These are phyloP conservation scores for Drosophila kohkoa DNA, from an alignment of 1,140 invertebrate species.

Conservation along the genomic window DNA sequence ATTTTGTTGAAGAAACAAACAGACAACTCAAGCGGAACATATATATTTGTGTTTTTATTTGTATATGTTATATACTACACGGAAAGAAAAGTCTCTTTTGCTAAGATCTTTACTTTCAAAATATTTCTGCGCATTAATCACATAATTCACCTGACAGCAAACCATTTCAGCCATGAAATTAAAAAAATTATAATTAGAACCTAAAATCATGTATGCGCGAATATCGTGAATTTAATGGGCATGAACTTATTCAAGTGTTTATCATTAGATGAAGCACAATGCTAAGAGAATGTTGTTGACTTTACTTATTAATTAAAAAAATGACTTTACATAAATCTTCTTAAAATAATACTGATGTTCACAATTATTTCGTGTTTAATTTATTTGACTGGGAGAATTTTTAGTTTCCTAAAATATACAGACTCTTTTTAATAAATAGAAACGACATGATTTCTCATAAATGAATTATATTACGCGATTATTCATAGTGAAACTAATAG, in stretches of 20 bases:
- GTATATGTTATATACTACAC: background rate
- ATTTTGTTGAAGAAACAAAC: conserved; percentile 65
- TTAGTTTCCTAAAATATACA: no score
- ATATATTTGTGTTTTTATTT: background rate
- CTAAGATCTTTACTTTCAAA: conserved; percentile 29
- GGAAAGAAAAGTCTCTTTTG: conserved; percentile 21
- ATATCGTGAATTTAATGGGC: conserved; percentile 10
- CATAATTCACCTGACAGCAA: conserved; percentile 69
- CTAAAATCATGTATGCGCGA: conserved; percentile 38
- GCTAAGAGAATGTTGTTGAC: background rate
- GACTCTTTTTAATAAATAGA: no score
- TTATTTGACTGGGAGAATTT: no score
- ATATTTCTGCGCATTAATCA: conserved; percentile 51
- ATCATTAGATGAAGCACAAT: background rate
- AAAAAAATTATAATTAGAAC: conserved; percentile 72
- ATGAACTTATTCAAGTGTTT: background rate
- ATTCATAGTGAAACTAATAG: no score
- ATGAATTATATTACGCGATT: no score
- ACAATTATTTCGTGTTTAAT: no score
- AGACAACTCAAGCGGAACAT: conserved; percentile 44
- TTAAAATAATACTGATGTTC: no score
- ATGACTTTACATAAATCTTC: no score
- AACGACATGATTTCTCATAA: no score
- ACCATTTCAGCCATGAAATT: conserved; percentile 69
- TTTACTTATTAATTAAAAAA: no score